Evolutionary conservation across 2,797 vertebrate genomes (phyloP).

Genomic region (Catamblyrhynchus diadema): DNA sequence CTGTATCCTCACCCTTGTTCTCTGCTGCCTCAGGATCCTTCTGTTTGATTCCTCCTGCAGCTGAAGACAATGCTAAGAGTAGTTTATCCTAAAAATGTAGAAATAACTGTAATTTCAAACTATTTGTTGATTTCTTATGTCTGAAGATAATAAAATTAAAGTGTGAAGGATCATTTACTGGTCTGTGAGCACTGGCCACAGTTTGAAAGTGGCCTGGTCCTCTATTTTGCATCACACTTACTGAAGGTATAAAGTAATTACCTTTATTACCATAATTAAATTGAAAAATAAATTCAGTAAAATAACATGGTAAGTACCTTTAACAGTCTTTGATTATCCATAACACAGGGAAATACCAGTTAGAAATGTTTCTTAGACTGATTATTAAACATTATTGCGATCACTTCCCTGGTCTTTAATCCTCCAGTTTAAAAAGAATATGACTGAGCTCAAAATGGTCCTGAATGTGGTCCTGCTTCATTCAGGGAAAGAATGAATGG

Average conservation of each 20-base stretch:
- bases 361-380: not conserved
- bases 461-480: not conserved
- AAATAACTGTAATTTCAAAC: not conserved
- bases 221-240: slow-evolving; percentile 53
- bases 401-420: not conserved
- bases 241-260: slow-evolving; percentile 40
- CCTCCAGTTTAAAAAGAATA: not conserved
- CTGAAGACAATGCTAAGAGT: not conserved
- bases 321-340: not conserved
- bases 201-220: slow-evolving; percentile 24
- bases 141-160: slow-evolving; percentile 55
- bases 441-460: not conserved
- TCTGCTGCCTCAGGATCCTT: not conserved
- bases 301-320: not conserved
- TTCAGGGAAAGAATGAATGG: not conserved
- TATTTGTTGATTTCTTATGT: not conserved
- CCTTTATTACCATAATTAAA: not conserved
- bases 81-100: not conserved
- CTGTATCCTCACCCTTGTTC: not conserved
- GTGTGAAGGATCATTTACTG: slow-evolving; percentile 20
- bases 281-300: not conserved
- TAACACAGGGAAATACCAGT: not conserved
- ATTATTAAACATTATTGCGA: not conserved
- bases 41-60: not conserved
- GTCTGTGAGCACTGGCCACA: not conserved